Conservation (phyloP, 2,797 vertebrate species). For the Pogonophryne albipinna region DNA sequence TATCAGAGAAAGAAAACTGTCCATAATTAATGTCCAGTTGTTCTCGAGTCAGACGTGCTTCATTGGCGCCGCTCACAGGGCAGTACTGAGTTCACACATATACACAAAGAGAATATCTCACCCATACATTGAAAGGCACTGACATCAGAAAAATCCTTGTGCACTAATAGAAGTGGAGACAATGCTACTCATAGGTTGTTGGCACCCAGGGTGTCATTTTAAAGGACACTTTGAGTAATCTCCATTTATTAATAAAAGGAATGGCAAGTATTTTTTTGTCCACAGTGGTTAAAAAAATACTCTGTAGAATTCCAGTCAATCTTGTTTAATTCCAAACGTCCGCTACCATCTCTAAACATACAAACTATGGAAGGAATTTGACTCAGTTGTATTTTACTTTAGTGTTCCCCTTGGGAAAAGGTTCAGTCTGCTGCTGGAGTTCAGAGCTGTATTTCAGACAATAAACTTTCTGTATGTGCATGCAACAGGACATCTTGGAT, state of each 20-base stretch:
- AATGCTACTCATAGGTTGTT: neutral
- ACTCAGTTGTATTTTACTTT: slow-evolving; percentile 1
- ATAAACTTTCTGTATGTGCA: neutral
- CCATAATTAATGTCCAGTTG: slow-evolving; percentile 90
- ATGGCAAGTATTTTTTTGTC: neutral
- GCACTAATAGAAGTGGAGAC: neutral
- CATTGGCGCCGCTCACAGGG: slow-evolving; percentile 85
- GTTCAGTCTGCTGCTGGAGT: neutral
- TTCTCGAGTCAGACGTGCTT: slow-evolving; percentile 84
- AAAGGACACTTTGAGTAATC: slow-evolving; percentile 5
- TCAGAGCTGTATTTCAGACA: neutral
- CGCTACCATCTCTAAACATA: neutral
- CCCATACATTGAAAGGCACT: neutral
- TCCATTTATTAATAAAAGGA: neutral
- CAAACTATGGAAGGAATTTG: neutral
- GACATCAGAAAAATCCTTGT: neutral
- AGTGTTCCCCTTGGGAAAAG: neutral
- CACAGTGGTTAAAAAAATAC: neutral
- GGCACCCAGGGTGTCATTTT: neutral
- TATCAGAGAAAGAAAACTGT: slow-evolving; percentile 87
- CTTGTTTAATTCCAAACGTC: neutral
- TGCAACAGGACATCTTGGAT: neutral
- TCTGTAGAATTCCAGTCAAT: neutral
- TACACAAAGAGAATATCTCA: slow-evolving; percentile 4
- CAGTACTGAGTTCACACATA: slow-evolving; percentile 82